Evolutionary conservation across 2,113 vertebrate species (phyloP), one percentile per base, ranked within the genome.

Genomic region (Cyrtonyx montezumae): DNA sequence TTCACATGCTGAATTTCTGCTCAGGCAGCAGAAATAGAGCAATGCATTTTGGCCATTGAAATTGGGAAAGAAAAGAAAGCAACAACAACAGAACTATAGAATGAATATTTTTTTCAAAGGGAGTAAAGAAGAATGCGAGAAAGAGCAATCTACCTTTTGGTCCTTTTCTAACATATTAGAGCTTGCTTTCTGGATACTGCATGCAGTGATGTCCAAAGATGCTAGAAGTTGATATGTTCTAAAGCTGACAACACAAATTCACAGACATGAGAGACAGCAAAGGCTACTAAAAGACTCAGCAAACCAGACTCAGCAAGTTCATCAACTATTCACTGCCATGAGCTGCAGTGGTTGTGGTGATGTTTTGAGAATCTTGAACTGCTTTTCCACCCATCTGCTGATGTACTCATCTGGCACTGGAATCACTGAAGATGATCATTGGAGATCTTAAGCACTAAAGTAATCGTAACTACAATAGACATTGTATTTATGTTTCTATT

Each of bases 21-120:
- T 21, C 53, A 34, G 32, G 16, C 2, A 32, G 71, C 20, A 6
- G 14, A 9, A 73, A 59, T 0, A 43, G 13, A 79, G 5, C 6
- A 34, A 20, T 2, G 13, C 0, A 0, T 56, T 79, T 55, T 79
- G 53, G 25, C 28, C 36, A 61, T 11, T 36, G 22, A 37, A 63
- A 76, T 1, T 40, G 40, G 40, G 32, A 5, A 59, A 45, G 82
- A 71, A 37, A 25, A 16, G 4, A 61, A 32, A 36, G 37, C 16
- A 37, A 61, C 21, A 59, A 23, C n/a, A 63, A 42, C 51, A 9
- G 48, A 77, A 79, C 61, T 16, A 0, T 21, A 53, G n/a, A 8
- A 19, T 42, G 11, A 61, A 3, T 30, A 11, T 11, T 62, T 77
- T 36, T 23, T 84, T 12, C 8, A 40, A 53, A 9, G 22, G 26